Base-by-base conservation (phyloP, 2,797 vertebrate genomes). In the Microchirus variegatus region DNA sequence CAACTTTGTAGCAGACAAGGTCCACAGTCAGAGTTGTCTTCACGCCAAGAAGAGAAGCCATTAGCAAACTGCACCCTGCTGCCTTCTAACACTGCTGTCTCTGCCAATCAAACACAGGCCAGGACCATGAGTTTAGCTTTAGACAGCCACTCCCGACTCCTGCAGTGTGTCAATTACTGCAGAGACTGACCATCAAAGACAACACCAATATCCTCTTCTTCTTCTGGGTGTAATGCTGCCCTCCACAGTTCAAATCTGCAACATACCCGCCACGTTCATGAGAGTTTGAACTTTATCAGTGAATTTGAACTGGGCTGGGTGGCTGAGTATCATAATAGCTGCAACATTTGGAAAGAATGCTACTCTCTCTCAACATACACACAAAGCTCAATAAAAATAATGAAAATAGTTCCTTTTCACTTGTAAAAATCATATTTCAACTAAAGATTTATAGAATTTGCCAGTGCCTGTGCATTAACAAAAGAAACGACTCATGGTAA, bases 91-190 rank as follows among this genome's bases (percentile, higher is more conserved):
- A 58, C 75, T 53, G 46, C 81, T 16, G 48, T 61, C 62, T 56
- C 63, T 59, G 10, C 62, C 50, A 45, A 46, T 53, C 77, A 79
- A 63, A 79, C 58, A 9, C 31, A 52, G 81, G 84, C 78, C 26
- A 65, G 82, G 81, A 83, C 78, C 19, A 65, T 83, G 83, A 87
- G 78, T 80, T 22, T 63, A 83, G 81, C 82, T 63, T 53, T 18
- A 53, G 56, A 58, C 47, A 19, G 38, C 16, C 50, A 47, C n/a
- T n/a, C n/a, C n/a, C n/a, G 53, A 63, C 70, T 73, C 59, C 70
- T 51, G 52, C 72, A 59, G 50, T 10, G 5, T 38, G 43, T 61
- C 45, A 61, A 35, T 52, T 46, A 40, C 35, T 59, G 61, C 50
- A 44, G 5, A 31, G 31, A 31, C 31, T 31, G 14, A 52, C 47